Conservation (phyloP, 2,113 vertebrate genomes). For the Boulengeromyrus knoepffleri region DNA sequence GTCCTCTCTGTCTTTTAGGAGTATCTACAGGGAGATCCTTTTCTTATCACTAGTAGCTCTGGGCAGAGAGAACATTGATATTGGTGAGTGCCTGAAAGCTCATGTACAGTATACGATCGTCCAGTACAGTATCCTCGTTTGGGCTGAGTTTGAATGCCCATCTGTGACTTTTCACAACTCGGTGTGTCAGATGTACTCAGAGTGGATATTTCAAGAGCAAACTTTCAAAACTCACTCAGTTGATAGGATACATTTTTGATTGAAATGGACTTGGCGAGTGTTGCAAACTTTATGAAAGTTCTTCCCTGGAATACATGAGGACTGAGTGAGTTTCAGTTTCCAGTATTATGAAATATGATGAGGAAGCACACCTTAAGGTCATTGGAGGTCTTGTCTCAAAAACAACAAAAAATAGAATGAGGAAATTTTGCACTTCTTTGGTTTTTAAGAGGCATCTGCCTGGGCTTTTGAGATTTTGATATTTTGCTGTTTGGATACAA, state of each 20-base stretch:
- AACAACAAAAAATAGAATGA: not conserved
- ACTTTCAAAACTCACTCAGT: not conserved
- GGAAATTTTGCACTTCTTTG: not conserved
- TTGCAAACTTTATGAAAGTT: not conserved
- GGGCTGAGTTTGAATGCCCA: not conserved
- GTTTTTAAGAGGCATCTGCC: not conserved
- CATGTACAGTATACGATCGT: not conserved
- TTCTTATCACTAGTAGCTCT: constrained; percentile 89
- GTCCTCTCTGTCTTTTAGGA: constrained; percentile 58
- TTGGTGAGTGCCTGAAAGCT: constrained; percentile 69
- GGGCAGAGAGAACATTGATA: constrained; percentile 92
- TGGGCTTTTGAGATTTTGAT: not conserved
- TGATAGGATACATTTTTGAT: not conserved
- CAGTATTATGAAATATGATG: not conserved
- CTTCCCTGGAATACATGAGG: not conserved
- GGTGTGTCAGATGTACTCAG: not conserved
- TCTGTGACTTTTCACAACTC: not conserved
- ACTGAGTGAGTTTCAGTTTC: not conserved
- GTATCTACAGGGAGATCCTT: constrained; percentile 90
- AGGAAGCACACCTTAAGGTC: not conserved
- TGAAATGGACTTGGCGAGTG: not conserved
- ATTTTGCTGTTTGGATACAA: not conserved
- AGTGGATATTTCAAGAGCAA: not conserved
- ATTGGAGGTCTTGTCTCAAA: not conserved
- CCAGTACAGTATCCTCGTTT: not conserved